Evolutionary conservation across 2,888 invertebrate genomes (phyloP), one percentile per base, ranked within the genome.

Genomic region (Rugalucina vietnamica): DNA sequence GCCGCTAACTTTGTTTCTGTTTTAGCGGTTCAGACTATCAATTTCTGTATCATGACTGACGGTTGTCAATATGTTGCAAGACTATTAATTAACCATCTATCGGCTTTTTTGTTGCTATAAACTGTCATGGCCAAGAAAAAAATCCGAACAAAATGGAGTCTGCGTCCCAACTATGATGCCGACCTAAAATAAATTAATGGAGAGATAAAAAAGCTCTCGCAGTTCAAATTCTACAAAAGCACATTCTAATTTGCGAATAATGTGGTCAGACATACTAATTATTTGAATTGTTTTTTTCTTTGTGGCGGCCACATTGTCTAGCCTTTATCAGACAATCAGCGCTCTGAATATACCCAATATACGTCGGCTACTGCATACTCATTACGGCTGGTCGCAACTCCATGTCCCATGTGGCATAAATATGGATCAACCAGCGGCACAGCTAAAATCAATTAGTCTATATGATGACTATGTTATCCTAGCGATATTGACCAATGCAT

Each of bases 381-480:
- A 60, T 65, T 65, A 65, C 21, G 65, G 24, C 65, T 65, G 65
- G 65, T 65, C 65, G 65, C n/a, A n/a, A n/a, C 65, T 65, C 65
- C 32, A 12, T 4, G 21, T 65, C 65, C 65, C 65, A 8, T 34
- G 65, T 65, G 65, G 21, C 65, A 34, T 65, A 34, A 43, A 24
- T 65, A 65, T 65, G 34, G 65, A 65, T 65, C 65, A 65, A 21
- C 65, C 3, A 21, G 18, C 32, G 65, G 34, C 65, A 65, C 65
- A 18, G 34, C 65, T 65, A 65, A 65, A 65, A 65, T 65, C 65
- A 65, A 65, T 65, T 65, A 65, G 65, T 65, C 65, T 65, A 24
- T 34, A 65, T 65, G 65, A 24, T 65, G 65, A 65, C 65, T 32
- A 8, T 5, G 65, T 65, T 65, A 24, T 65, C 32, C 65, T 10